These are phyloP conservation scores for Patella caerulea DNA, from an alignment of 2,888 invertebrate species.

Conservation along the genomic window DNA sequence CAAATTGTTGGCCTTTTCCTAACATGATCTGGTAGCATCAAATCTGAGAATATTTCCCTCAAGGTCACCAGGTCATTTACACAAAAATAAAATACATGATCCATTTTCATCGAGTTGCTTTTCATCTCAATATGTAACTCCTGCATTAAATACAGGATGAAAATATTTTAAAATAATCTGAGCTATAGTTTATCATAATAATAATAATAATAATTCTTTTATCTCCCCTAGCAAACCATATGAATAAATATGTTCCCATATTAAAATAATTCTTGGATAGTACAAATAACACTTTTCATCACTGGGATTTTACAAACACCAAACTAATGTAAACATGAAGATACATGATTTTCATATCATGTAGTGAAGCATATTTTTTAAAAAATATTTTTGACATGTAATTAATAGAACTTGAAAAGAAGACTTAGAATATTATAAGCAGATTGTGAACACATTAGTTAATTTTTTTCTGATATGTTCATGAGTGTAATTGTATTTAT, in stretches of 20 bases:
- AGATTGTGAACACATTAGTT: too few species aligned
- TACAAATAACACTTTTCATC: too few species aligned
- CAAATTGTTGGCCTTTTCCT: not conserved
- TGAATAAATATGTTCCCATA: not conserved
- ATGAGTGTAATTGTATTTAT: too few species aligned
- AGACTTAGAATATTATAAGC: too few species aligned
- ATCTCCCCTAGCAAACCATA: not conserved
- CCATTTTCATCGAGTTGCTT: not conserved
- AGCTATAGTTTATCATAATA: not conserved
- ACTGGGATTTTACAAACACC: too few species aligned
- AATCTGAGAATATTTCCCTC: not conserved
- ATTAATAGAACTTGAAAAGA: too few species aligned
- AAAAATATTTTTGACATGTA: too few species aligned
- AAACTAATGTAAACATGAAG: too few species aligned
- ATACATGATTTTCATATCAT: too few species aligned
- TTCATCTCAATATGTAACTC: not conserved
- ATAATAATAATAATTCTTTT: slow-evolving; percentile 10
- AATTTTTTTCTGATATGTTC: too few species aligned
- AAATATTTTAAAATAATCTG: slow-evolving; percentile 2
- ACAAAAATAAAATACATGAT: slow-evolving; percentile 7
- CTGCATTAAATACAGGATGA: not conserved
- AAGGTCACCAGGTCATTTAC: slow-evolving; percentile 9
- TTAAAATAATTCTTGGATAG: too few species aligned
- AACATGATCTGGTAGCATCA: not conserved
- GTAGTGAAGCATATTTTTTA: too few species aligned